A percentile compares a stretch with the other conserved stretches of the same genome.
Evolutionary conservation across 2,888 invertebrate species (phyloP).

Genomic region (Mamestra brassicae): DNA sequence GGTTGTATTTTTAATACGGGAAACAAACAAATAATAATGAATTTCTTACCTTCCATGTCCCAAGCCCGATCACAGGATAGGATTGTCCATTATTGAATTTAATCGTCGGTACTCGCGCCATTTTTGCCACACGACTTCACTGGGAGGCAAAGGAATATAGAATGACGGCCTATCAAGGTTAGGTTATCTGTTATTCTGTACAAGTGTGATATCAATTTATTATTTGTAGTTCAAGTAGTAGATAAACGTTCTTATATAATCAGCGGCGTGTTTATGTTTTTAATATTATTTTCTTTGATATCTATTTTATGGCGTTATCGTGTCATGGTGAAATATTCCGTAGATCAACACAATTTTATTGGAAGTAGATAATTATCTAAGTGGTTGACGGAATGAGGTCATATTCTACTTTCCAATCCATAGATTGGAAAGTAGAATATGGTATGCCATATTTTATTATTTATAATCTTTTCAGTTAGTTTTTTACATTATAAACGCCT

Average conservation of each 20-base stretch:
- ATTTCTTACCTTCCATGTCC: constrained; percentile 63
- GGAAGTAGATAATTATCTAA: too few species aligned
- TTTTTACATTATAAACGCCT: too few species aligned
- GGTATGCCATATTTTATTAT: too few species aligned
- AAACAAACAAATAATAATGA: background rate
- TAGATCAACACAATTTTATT: background rate
- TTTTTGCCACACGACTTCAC: constrained; percentile 36
- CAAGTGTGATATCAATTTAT: constrained; percentile 38
- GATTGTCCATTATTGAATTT: constrained; percentile 73
- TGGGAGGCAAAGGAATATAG: constrained; percentile 28
- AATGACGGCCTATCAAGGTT: constrained; percentile 28
- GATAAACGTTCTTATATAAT: constrained; percentile 47
- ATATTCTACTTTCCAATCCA: too few species aligned
- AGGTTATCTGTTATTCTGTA: constrained; percentile 44
- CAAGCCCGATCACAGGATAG: constrained; percentile 72
- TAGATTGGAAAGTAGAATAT: too few species aligned
- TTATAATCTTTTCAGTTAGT: too few species aligned
- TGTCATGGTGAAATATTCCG: constrained; percentile 19
- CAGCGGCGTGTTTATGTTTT: constrained; percentile 32
- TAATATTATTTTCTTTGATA: constrained; percentile 19
- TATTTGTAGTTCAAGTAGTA: constrained; percentile 38
- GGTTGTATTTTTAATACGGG: background rate
- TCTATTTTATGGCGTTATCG: constrained; percentile 2
- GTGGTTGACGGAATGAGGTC: too few species aligned
- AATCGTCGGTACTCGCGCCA: constrained; percentile 53